Evolutionary conservation across 2,888 invertebrate genomes (phyloP).

Genomic region (Lomographa bimaculata): DNA sequence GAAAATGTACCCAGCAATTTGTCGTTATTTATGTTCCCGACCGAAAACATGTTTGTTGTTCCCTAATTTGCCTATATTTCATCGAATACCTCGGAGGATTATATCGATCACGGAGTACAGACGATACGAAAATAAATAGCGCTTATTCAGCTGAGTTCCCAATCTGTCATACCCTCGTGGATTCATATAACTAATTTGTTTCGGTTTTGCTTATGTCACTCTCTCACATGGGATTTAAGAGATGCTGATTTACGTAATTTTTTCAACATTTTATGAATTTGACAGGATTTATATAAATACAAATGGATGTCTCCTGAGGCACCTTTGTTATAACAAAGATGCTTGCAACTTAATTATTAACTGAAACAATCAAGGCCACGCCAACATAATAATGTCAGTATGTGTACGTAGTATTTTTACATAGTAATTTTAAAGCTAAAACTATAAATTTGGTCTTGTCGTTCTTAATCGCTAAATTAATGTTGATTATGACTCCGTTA

Average conservation of each 20-base stretch:
- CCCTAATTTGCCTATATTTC: slow-evolving; percentile 31
- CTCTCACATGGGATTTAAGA: slow-evolving; percentile 3
- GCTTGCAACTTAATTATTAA: too few relatives aligned
- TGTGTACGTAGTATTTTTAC: too few relatives aligned
- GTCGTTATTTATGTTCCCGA: slow-evolving; percentile 28
- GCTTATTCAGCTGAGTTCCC: slow-evolving; percentile 13
- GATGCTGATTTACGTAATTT: neutral
- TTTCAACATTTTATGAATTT: too few relatives aligned
- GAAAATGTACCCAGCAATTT: slow-evolving; percentile 33
- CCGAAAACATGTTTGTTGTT: slow-evolving; percentile 30
- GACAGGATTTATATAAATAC: too few relatives aligned
- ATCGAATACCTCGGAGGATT: slow-evolving; percentile 28
- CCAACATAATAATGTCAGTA: too few relatives aligned
- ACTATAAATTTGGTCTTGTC: too few relatives aligned
- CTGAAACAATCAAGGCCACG: too few relatives aligned
- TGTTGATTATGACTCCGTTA: too few relatives aligned
- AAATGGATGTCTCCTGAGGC: too few relatives aligned
- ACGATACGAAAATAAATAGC: slow-evolving; percentile 23
- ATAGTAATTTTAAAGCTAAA: too few relatives aligned
- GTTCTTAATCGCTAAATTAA: too few relatives aligned
- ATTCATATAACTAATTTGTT: slow-evolving; percentile 19
- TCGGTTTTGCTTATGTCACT: slow-evolving; percentile 16
- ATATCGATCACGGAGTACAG: slow-evolving; percentile 22
- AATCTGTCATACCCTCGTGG: slow-evolving; percentile 25
- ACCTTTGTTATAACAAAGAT: too few relatives aligned